Percentiles rank a stretch among this genome's conserved stretches.
These are phyloP conservation scores for Trissolcus basalis DNA, from an alignment of 1,140 invertebrate genomes.

Conservation along the genomic window DNA sequence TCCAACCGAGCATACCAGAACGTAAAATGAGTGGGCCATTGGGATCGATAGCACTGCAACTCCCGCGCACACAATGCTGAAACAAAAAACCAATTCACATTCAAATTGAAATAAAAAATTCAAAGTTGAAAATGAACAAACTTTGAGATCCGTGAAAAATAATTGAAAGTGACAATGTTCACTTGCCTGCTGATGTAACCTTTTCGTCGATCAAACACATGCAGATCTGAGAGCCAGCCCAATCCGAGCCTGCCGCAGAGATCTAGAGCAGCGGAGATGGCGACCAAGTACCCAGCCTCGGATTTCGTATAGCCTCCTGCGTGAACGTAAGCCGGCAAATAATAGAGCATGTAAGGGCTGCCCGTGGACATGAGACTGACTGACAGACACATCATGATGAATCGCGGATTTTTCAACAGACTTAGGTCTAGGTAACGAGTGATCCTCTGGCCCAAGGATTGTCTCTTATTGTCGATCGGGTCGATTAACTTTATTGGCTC, in stretches of 20 bases:
- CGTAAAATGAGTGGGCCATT: slow-evolving; percentile 79
- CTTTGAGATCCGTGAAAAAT: no score
- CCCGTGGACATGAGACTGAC: slow-evolving; percentile 86
- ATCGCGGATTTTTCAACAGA: slow-evolving; percentile 81
- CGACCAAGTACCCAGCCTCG: slow-evolving; percentile 83
- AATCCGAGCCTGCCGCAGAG: slow-evolving; percentile 82
- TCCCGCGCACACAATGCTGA: slow-evolving; percentile 82
- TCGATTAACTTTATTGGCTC: slow-evolving; percentile 36
- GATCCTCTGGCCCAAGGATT: slow-evolving; percentile 67
- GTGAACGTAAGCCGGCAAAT: slow-evolving; percentile 83
- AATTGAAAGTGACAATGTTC: no score
- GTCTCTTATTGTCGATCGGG: slow-evolving; percentile 50
- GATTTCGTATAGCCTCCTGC: slow-evolving; percentile 82
- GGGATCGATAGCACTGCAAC: slow-evolving; percentile 81
- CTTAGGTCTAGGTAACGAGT: slow-evolving; percentile 81
- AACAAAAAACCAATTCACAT: slow-evolving; percentile 34
- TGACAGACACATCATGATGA: slow-evolving; percentile 83
- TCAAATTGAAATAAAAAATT: no score
- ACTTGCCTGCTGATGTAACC: slow-evolving; percentile 84
- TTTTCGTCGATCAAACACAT: slow-evolving; percentile 82
- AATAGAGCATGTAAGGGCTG: slow-evolving; percentile 85
- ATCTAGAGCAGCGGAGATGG: slow-evolving; percentile 83
- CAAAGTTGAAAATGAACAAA: background rate
- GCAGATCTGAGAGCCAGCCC: slow-evolving; percentile 83
- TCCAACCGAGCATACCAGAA: slow-evolving; percentile 78